Evolutionary conservation across 2,888 invertebrate species (phyloP).

Genomic region (Cyclophora albipunctata): DNA sequence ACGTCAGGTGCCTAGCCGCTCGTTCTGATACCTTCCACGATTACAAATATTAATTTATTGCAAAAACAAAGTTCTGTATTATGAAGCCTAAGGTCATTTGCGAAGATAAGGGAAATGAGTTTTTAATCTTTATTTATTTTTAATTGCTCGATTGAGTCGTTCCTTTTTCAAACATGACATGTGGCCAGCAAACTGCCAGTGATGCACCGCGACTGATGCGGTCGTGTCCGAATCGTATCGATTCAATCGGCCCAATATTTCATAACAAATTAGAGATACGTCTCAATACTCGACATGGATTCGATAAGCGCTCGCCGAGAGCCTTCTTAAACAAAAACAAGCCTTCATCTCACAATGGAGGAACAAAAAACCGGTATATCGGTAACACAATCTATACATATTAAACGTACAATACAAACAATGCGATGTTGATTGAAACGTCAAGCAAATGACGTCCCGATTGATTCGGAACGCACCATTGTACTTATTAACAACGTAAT

Average conservation of each 20-base stretch:
- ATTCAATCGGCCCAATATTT: conserved; percentile 45
- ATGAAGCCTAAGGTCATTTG: conserved; percentile 29
- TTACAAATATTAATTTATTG: conserved; percentile 35
- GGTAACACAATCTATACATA: conserved; percentile 71
- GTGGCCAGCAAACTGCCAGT: conserved; percentile 5
- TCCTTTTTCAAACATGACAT: conserved; percentile 6
- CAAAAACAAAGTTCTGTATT: conserved; percentile 36
- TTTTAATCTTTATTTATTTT: conserved; percentile 28
- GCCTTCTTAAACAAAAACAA: conserved; percentile 44
- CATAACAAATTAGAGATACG: conserved; percentile 56
- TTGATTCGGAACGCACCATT: conserved; percentile 60
- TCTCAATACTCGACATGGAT: conserved; percentile 44
- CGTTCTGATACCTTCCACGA: conserved; percentile 32
- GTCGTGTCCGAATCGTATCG: conserved; percentile 12
- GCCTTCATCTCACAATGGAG: conserved; percentile 47
- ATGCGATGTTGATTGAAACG: conserved; percentile 73
- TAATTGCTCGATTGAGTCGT: conserved; percentile 16
- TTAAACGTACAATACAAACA: conserved; percentile 73
- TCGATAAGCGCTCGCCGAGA: conserved; percentile 36
- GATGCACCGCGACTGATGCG: conserved; percentile 5
- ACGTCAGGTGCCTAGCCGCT: conserved; percentile 44
- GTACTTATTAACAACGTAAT: conserved; percentile 71
- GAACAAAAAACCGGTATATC: conserved; percentile 65
- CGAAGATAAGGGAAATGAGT: conserved; percentile 20
- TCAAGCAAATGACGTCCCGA: conserved; percentile 66